Conservation (phyloP, 2,113 vertebrate genomes). For the Lates calcarifer region DNA sequence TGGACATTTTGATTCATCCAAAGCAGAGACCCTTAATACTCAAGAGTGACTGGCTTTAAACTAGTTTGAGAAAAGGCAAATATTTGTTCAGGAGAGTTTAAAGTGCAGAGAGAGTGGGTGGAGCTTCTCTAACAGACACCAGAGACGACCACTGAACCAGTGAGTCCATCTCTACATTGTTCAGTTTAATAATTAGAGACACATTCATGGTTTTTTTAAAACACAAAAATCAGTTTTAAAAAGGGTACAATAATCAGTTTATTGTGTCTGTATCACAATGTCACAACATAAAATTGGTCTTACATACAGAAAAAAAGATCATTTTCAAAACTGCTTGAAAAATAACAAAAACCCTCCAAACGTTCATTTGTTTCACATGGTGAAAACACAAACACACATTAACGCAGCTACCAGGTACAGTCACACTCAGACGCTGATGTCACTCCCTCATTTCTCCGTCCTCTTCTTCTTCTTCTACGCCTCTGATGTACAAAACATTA, state of each 20-base stretch:
- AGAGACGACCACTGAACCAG: not conserved
- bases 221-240: conserved; percentile 49
- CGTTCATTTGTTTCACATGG: conserved; percentile 72
- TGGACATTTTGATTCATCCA: conserved; percentile 68
- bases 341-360: conserved; percentile 25
- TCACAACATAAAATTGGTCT: conserved; percentile 62
- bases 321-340: conserved; percentile 43
- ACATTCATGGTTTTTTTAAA: conserved; percentile 6
- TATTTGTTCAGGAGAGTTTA: conserved; percentile 77
- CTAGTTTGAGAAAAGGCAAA: conserved; percentile 59
- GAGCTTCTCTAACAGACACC: conserved; percentile 1
- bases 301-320: conserved; percentile 49
- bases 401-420: conserved; percentile 46
- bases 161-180: not conserved
- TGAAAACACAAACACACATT: conserved; percentile 73
- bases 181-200: not conserved
- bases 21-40: not conserved
- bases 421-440: conserved; percentile 40
- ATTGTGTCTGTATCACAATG: conserved; percentile 70
- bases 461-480: conserved; percentile 99
- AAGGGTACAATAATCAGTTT: conserved; percentile 65
- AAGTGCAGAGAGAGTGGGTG: conserved; percentile 68
- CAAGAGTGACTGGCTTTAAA: not conserved
- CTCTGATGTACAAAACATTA: conserved; percentile 98
- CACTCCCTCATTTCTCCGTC: conserved; percentile 99